Conservation (phyloP, 2,113 vertebrate species). For the Actenoides lindsayi region DNA sequence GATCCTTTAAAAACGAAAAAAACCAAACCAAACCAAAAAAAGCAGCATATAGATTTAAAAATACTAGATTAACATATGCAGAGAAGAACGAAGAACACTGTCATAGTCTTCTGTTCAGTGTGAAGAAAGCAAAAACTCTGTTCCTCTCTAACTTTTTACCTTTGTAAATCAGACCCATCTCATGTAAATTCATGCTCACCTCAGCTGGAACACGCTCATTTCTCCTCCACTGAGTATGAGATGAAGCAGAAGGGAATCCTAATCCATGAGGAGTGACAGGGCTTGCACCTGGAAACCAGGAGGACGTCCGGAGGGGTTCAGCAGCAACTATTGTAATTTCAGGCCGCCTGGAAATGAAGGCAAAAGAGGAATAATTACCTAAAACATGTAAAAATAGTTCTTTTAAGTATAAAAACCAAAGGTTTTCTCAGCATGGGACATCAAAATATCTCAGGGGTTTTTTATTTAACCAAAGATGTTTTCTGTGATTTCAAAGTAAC, state of each 20-base stretch:
- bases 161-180: not conserved
- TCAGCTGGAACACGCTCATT: conserved; percentile 77
- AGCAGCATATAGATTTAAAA: not conserved
- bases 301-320: conserved; percentile 82
- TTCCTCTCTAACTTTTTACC: not conserved
- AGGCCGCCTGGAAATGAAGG: conserved; percentile 78
- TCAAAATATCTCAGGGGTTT: not conserved
- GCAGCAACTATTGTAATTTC: conserved; percentile 92
- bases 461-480: not conserved
- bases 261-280: conserved; percentile 69
- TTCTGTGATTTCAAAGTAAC: not conserved
- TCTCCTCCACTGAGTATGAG: conserved; percentile 80
- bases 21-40: no score
- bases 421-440: not conserved
- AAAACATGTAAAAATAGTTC: not conserved
- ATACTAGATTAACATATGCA: not conserved
- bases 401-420: not conserved
- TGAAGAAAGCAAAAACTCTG: not conserved
- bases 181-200: conserved; percentile 65
- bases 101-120: not conserved
- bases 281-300: conserved; percentile 81
- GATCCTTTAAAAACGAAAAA: not conserved
- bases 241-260: conserved; percentile 79
- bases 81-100: not conserved
- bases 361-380: not conserved